Conservation (phyloP, 2,113 vertebrate species). For the Chloropsis hardwickii region DNA sequence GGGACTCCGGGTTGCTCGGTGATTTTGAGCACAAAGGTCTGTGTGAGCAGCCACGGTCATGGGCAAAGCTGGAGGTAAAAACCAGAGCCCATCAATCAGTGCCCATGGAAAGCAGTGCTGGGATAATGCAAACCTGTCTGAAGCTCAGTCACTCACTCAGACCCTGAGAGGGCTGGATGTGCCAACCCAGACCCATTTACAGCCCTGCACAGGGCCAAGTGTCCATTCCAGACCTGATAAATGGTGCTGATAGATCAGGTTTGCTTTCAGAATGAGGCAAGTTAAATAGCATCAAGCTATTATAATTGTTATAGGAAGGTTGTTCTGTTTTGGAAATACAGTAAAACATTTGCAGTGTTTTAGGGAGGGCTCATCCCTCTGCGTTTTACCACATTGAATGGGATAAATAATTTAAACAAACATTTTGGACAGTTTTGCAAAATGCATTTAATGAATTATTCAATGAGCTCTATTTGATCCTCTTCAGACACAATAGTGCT, state of each 20-base stretch:
- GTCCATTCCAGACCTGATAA: not conserved
- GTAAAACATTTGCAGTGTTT: conserved; percentile 3
- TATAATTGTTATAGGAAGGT: not conserved
- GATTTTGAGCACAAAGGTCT: not conserved
- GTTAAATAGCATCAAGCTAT: not conserved
- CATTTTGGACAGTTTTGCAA: conserved; percentile 58
- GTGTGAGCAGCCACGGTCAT: not conserved
- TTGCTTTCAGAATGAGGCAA: not conserved
- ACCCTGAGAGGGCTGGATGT: not conserved
- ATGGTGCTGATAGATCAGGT: not conserved
- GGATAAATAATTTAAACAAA: conserved; percentile 67
- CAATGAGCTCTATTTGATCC: conserved; percentile 41
- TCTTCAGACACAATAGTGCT: conserved; percentile 60
- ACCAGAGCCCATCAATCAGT: not conserved
- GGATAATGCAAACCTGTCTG: not conserved
- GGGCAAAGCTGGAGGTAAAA: not conserved
- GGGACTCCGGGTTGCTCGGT: accelerated
- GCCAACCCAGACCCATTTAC: not conserved
- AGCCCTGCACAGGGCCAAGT: not conserved
- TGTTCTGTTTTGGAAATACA: not conserved
- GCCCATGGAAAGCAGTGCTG: not conserved
- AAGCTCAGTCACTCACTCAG: not conserved
- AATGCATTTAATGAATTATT: conserved; percentile 60
- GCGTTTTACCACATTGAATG: not conserved
- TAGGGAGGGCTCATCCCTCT: not conserved